A percentile compares a stretch with the other conserved stretches of the same genome.
phyloP scores from a whole-genome alignment of 2,888 invertebrate genomes.

The Morpho helenor region DNA sequence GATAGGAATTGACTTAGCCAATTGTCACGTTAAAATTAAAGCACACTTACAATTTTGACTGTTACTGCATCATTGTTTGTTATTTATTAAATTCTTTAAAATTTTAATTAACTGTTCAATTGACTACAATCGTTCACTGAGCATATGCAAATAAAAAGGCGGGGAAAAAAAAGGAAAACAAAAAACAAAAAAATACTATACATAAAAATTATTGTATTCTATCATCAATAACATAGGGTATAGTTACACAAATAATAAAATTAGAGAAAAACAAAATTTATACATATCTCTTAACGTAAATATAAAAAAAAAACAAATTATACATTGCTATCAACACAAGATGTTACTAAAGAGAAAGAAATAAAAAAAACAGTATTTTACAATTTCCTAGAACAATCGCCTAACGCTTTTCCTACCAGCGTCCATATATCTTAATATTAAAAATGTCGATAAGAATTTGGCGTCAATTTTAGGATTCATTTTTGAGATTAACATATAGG shows the following conservation, averaged over 20 bases:
- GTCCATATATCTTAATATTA: conserved; percentile 44
- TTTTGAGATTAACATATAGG: conserved; percentile 35
- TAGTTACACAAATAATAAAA: conserved; percentile 78
- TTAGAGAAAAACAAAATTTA: conserved; percentile 76
- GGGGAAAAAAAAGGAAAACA: conserved; percentile 47
- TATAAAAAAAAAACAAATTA: conserved; percentile 73
- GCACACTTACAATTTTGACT: no score
- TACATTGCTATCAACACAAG: conserved; percentile 74
- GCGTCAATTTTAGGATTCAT: conserved; percentile 64
- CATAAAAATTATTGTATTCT: conserved; percentile 79
- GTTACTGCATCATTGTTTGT: no score
- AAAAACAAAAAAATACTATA: conserved; percentile 69
- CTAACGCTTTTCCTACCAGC: conserved; percentile 49
- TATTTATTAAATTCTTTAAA: no score
- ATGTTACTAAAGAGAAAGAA: conserved; percentile 56
- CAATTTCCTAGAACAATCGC: conserved; percentile 68
- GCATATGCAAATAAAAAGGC: conserved; percentile 20
- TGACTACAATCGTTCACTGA: conserved; percentile 22
- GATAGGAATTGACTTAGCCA: background rate
- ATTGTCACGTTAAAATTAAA: background rate
- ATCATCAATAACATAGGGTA: conserved; percentile 77
- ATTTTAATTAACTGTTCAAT: conserved; percentile 26
- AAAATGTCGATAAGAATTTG: conserved; percentile 60
- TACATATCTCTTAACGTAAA: conserved; percentile 76
- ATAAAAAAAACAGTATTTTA: conserved; percentile 71